Conservation (phyloP, 2,888 invertebrate genomes). For the Neoscelio sp. region DNA sequence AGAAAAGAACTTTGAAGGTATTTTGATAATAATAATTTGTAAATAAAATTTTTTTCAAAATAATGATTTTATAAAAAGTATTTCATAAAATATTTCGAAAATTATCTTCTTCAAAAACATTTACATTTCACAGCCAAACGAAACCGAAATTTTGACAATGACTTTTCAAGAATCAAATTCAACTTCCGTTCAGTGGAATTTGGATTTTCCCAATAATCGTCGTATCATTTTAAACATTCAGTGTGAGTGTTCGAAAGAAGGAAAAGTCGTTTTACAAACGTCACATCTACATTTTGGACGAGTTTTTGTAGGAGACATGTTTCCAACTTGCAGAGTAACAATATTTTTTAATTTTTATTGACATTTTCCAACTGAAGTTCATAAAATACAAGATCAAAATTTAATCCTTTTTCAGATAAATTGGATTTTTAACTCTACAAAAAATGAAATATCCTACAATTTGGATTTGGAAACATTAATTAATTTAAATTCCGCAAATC, state of each 20-base stretch:
- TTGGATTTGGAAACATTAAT: conserved; percentile 1
- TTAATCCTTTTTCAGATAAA: conserved; percentile 17
- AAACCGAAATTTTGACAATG: not conserved
- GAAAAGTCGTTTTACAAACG: conserved; percentile 12
- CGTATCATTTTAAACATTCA: conserved; percentile 12
- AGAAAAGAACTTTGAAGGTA: conserved; percentile 76
- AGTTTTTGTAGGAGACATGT: conserved; percentile 9
- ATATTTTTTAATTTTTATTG: conserved; percentile 5
- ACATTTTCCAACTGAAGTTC: too few relatives aligned
- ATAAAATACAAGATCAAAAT: too few relatives aligned
- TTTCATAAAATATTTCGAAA: too few relatives aligned
- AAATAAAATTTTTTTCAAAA: too few relatives aligned
- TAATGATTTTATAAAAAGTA: too few relatives aligned
- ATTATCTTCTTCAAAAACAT: too few relatives aligned
- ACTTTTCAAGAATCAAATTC: conserved; percentile 12
- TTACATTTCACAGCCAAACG: conserved; percentile 10
- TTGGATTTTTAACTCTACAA: conserved; percentile 13
- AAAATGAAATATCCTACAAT: not conserved
- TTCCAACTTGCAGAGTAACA: conserved; percentile 10
- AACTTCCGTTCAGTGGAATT: conserved; percentile 9
- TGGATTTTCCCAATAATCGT: conserved; percentile 12
- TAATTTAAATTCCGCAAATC: conserved; percentile 1
- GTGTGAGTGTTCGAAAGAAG: conserved; percentile 9
- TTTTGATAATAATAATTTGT: too few relatives aligned
- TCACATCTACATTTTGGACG: conserved; percentile 7